These are phyloP conservation scores for Mellilla xanthometata DNA, from an alignment of 2,888 invertebrate genomes.

Conservation along the genomic window DNA sequence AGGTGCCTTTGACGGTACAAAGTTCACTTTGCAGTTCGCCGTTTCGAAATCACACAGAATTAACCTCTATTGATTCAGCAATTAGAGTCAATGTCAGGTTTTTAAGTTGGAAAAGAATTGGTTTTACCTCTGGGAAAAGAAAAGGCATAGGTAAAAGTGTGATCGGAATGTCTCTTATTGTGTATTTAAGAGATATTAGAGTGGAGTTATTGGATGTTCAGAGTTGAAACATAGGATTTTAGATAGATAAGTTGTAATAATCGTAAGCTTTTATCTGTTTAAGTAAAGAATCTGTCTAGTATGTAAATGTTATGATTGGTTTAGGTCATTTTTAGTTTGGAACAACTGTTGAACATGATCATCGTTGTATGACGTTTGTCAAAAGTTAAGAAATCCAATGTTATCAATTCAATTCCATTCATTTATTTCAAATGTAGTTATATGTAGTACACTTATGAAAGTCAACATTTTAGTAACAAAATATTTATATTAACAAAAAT, in stretches of 20 bases:
- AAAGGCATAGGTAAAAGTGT: slow-evolving; percentile 40
- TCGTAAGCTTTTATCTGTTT: slow-evolving; percentile 29
- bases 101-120: slow-evolving; percentile 7
- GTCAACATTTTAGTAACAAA: too few relatives aligned
- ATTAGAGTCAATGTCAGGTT: too few relatives aligned
- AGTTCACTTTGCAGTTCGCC: slow-evolving; percentile 17
- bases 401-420: too few relatives aligned
- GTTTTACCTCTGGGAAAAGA: slow-evolving; percentile 39
- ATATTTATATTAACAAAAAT: too few relatives aligned
- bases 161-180: slow-evolving; percentile 41
- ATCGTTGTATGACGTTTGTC: too few relatives aligned
- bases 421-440: too few relatives aligned
- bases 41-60: not conserved
- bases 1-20: slow-evolving; percentile 45
- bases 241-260: slow-evolving; percentile 24
- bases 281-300: slow-evolving; percentile 4
- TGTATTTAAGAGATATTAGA: slow-evolving; percentile 43
- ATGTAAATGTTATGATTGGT: slow-evolving; percentile 18
- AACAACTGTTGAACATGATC: too few relatives aligned
- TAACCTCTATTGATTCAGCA: too few relatives aligned
- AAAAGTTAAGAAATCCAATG: too few relatives aligned
- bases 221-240: slow-evolving; percentile 31
- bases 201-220: slow-evolving; percentile 32
- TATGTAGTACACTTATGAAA: too few relatives aligned
- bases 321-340: not conserved